A percentile compares a stretch with the other conserved stretches of the same genome.
phyloP scores from a whole-genome alignment of 2,888 invertebrate species.

The Apamea monoglypha region DNA sequence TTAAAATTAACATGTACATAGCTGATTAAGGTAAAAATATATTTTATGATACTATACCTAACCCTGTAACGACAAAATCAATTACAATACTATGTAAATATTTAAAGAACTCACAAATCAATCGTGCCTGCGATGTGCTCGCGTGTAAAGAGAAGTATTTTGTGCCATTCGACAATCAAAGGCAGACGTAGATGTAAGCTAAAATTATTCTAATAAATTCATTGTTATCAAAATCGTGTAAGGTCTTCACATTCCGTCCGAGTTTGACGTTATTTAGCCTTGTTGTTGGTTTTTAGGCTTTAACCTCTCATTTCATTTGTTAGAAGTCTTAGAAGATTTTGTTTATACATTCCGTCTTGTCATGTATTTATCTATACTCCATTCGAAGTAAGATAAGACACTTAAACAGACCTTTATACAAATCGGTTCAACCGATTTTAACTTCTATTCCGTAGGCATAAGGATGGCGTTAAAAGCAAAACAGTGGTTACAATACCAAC shows the following conservation, averaged over 20 bases:
- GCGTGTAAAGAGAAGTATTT: slow-evolving; percentile 50
- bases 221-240: slow-evolving; percentile 48
- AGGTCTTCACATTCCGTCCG: slow-evolving; percentile 66
- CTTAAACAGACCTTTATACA: too few species aligned
- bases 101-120: slow-evolving; percentile 56
- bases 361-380: too few species aligned
- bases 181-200: slow-evolving; percentile 49
- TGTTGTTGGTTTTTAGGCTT: slow-evolving; percentile 1
- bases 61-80: slow-evolving; percentile 49
- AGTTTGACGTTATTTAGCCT: slow-evolving; percentile 31
- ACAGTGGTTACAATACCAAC: too few species aligned
- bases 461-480: too few species aligned
- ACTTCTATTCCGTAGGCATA: too few species aligned
- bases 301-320: neutral
- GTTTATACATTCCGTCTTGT: neutral
- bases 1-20: slow-evolving; percentile 56
- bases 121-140: slow-evolving; percentile 67
- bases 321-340: neutral
- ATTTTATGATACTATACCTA: slow-evolving; percentile 66
- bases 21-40: slow-evolving; percentile 62
- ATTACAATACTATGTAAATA: slow-evolving; percentile 55
- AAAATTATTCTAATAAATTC: slow-evolving; percentile 39
- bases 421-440: too few species aligned
- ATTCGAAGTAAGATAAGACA: too few species aligned
- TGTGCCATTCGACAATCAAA: slow-evolving; percentile 55